A percentile compares a stretch with the other conserved stretches of the same genome.
Evolutionary conservation across 2,113 vertebrate genomes (phyloP).

Genomic region (Puntigrus tetrazona): DNA sequence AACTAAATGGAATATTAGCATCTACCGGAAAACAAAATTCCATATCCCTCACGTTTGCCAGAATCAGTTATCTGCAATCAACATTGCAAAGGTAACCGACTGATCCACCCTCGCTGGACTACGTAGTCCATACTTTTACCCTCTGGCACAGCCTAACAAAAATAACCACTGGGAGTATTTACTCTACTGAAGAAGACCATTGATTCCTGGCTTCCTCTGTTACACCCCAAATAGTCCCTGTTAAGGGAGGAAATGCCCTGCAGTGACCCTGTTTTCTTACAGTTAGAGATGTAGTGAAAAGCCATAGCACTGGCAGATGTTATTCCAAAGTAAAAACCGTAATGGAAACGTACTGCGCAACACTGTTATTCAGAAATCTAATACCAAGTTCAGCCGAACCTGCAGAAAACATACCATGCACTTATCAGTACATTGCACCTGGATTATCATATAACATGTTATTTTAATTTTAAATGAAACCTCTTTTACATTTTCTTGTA

Average conservation of each 20-base stretch:
- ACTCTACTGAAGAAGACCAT: slow-evolving; percentile 52
- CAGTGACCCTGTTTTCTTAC: slow-evolving; percentile 47
- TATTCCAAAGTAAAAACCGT: neutral
- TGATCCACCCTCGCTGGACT: neutral
- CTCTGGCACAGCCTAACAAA: slow-evolving; percentile 55
- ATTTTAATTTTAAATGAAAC: neutral
- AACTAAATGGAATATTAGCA: slow-evolving; percentile 53
- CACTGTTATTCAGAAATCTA: neutral
- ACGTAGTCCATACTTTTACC: slow-evolving; percentile 38
- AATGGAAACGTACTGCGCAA: neutral
- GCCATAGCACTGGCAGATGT: slow-evolving; percentile 14
- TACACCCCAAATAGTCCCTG: slow-evolving; percentile 50
- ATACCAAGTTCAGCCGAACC: neutral
- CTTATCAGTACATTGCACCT: neutral
- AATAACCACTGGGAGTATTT: slow-evolving; percentile 59
- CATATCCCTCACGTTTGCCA: neutral
- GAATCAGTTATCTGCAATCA: slow-evolving; percentile 23
- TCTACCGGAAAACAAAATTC: slow-evolving; percentile 40
- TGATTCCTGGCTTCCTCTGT: slow-evolving; percentile 56
- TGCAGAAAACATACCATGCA: neutral
- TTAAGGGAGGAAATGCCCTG: slow-evolving; percentile 47
- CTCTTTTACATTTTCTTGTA: neutral
- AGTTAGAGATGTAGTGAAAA: slow-evolving; percentile 41
- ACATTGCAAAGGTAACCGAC: neutral
- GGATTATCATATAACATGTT: neutral